Evolutionary conservation across 2,888 invertebrate genomes (phyloP), one percentile per base, ranked within the genome.

Genomic region (Suillia variegata): DNA sequence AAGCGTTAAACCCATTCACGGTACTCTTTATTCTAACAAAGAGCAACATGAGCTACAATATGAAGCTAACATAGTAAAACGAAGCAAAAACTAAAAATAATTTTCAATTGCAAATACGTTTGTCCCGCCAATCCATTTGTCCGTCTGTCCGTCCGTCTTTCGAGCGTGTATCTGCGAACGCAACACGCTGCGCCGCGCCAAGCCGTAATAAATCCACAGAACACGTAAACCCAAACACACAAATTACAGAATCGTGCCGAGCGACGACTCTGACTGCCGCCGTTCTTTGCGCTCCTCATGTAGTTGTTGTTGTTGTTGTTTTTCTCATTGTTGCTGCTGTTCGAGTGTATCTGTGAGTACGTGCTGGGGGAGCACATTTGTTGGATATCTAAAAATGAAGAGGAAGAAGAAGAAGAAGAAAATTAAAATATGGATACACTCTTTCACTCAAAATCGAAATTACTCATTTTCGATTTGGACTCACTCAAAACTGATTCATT

Each of bases 211-310:
- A 54, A 66, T 64, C 60, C 66, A 61, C 62, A 64, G 10, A 45
- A 45, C 69, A 69, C 69, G 67, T 69, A 67, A 61, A 59, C 62
- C 59, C 62, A 63, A 67, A 66, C 65, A 66, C 65, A 68, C 69
- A 69, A 69, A 69, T 69, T 69, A 62, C 67, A 62, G 65, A 69
- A 69, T 67, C 69, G 69, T 69, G 69, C 67, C 62, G 63, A 13
- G 38, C 38, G 38, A 20, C 18, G 18, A 45, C 45, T 38, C 13
- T n/a, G 18, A 45, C 45, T 45, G 18, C 18, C 17, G 4, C n/a
- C 15, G 38, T 38, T 38, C 4, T 38, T 5, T n/a, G n/a, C n/a
- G 38, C 38, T 38, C 13, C 38, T 38, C 6, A 8, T 31, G 38
- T 38, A 13, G 38, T n/a, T 38, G 38, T n/a, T 38, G 38, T 13